Conservation (phyloP, 2,888 invertebrate genomes). For the Abscondita cerata region DNA sequence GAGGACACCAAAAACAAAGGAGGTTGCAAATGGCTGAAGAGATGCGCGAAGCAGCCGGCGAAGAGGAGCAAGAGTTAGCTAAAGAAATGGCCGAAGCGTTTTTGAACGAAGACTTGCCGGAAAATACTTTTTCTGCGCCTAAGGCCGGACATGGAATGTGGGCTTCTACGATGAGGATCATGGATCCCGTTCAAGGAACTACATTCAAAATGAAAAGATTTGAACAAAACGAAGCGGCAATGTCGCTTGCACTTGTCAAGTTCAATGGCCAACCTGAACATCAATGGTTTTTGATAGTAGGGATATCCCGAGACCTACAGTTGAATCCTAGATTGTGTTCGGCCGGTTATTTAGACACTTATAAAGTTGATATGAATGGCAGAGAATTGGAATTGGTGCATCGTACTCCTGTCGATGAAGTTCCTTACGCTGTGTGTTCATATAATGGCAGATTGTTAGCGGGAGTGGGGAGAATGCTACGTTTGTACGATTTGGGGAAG, state of each 20-base stretch:
- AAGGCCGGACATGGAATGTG: constrained; percentile 96
- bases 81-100: constrained; percentile 98
- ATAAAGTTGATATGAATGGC: constrained; percentile 79
- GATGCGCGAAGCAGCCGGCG: constrained; percentile 96
- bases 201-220: constrained; percentile 81
- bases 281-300: constrained; percentile 75
- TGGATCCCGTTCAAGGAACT: constrained; percentile 83
- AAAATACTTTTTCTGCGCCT: constrained; percentile 93
- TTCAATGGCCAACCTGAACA: constrained; percentile 58
- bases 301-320: constrained; percentile 89
- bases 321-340: constrained; percentile 85
- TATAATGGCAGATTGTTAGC: constrained; percentile 92
- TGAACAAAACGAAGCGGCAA: constrained; percentile 96
- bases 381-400: constrained; percentile 91
- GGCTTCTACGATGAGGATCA: constrained; percentile 89
- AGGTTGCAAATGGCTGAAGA: constrained; percentile 98
- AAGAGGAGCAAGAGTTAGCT: constrained; percentile 94
- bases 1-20: constrained; percentile 91
- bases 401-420: constrained; percentile 91
- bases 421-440: constrained; percentile 83
- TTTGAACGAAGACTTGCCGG: constrained; percentile 91
- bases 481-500: constrained; percentile 96
- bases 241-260: constrained; percentile 76
- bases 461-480: constrained; percentile 89
- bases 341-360: constrained; percentile 88